Evolutionary conservation across 2,888 invertebrate genomes (phyloP), one percentile per base, ranked within the genome.

Genomic region (Magallana nippona): DNA sequence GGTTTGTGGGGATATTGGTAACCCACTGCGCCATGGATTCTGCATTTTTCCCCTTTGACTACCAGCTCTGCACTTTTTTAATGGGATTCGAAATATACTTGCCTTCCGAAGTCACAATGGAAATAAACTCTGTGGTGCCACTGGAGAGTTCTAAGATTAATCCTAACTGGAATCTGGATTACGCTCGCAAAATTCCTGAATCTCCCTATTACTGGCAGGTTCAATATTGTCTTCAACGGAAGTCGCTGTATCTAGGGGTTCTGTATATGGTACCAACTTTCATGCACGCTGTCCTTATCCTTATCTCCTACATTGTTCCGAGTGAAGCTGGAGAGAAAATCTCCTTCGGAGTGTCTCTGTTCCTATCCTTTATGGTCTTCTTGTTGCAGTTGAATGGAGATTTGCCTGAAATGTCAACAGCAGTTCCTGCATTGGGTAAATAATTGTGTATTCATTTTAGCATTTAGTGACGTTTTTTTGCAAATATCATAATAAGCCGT

Each of bases 291-390:
- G 27, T 79, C 79, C 22, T 79, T 22, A 57, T 79, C 22, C 56
- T 79, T 11, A 15, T 79, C 27, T 79, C 79, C 10, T 79, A 57
- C 22, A 11, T 79, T 1, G n/a, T 79, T 57, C 79, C 79, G 10
- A 79, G 57, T 79, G 79, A 79, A 56, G 79, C 27, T 17, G 79
- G 79, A 8, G 79, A 79, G 22, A 79, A 79, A 79, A 79, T 79
- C 57, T 79, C 79, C 56, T 58, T 79, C 22, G 79, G 79, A 56
- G 57, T 79, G 57, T 79, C 79, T 56, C 57, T 79, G 13, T 79
- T 79, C 22, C 57, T 79, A 17, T 79, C 79, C 27, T 79, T 79
- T 22, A 57, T 79, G 55, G 79, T 79, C 5, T 79, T 56, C 17
- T 15, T 79, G 79, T 57, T 79, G 56, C 79, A 79, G 57, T 57